phyloP scores from a whole-genome alignment of 1,140 invertebrate genomes.

The Adelges cooleyi region DNA sequence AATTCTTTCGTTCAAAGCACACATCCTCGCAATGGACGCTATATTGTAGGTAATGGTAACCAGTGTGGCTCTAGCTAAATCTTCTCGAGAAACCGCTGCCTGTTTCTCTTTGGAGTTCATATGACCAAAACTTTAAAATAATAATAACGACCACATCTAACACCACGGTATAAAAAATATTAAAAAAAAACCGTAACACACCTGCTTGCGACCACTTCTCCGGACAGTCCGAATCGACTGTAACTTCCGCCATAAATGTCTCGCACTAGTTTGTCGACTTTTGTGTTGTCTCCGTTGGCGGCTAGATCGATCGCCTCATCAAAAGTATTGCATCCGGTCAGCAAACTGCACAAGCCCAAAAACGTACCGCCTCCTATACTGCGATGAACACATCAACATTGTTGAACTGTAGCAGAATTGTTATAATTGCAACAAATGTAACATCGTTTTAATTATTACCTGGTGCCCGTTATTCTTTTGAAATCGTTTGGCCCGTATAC shows the following conservation, averaged over 20 bases:
- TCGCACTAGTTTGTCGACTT: constrained; percentile 88
- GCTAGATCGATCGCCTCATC: constrained; percentile 95
- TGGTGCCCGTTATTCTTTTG: constrained; percentile 89
- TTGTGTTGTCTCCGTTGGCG: constrained; percentile 81
- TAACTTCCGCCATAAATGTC: constrained; percentile 99
- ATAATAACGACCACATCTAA: too few relatives aligned
- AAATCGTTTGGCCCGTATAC: constrained; percentile 83
- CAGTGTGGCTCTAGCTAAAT: constrained; percentile 87
- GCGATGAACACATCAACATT: too few relatives aligned
- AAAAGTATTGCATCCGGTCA: constrained; percentile 92
- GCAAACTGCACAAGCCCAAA: constrained; percentile 85
- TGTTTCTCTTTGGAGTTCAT: constrained; percentile 84
- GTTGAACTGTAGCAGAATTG: too few relatives aligned
- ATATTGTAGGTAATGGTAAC: constrained; percentile 99
- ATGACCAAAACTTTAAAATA: constrained; percentile 78
- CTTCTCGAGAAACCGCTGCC: constrained; percentile 64
- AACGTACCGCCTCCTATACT: constrained; percentile 97
- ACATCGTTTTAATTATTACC: too few relatives aligned
- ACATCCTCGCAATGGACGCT: constrained; percentile 93
- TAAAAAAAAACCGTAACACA: constrained; percentile 40
- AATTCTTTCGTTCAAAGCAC: constrained; percentile 85
- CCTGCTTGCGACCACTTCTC: constrained; percentile 93
- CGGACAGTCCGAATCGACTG: constrained; percentile 75
- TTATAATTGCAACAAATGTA: too few relatives aligned
- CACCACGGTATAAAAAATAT: constrained; percentile 23